A percentile compares a stretch with the other conserved stretches of the same genome.
These are phyloP conservation scores for Chitala chitala DNA, from an alignment of 2,113 vertebrate species.

Conservation along the genomic window DNA sequence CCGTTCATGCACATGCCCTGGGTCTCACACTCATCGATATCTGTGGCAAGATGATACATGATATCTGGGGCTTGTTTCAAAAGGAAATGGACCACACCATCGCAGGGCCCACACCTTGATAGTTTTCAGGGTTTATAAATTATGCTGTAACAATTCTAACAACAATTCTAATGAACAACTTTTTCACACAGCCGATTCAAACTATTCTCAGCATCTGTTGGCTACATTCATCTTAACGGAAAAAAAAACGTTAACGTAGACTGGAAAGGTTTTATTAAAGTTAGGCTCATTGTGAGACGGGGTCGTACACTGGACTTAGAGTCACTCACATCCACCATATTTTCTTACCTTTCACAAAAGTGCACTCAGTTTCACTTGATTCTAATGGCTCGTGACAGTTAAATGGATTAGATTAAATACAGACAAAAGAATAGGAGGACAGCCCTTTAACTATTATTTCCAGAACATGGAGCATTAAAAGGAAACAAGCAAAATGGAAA, in stretches of 20 bases:
- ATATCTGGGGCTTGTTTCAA: background rate
- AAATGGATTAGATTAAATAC: conserved; percentile 6
- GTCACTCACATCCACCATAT: too few species aligned
- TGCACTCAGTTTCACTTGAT: conserved; percentile 6
- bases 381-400: background rate
- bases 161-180: too few species aligned
- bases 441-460: background rate
- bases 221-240: too few species aligned
- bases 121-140: too few species aligned
- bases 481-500: background rate
- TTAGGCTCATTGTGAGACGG: too few species aligned
- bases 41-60: conserved; percentile 47
- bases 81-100: too few species aligned
- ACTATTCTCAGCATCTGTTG: too few species aligned
- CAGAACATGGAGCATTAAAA: background rate
- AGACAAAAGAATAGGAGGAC: background rate
- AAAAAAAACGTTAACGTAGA: too few species aligned
- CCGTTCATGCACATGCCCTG: conserved; percentile 97
- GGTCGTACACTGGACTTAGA: too few species aligned
- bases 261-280: too few species aligned
- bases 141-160: background rate
- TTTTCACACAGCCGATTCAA: too few species aligned
- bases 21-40: conserved; percentile 94
- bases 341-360: background rate
- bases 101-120: too few species aligned